Percentiles rank a stretch among this genome's conserved stretches.
phyloP scores from a whole-genome alignment of 2,797 vertebrate genomes.

The Fratercula arctica region DNA sequence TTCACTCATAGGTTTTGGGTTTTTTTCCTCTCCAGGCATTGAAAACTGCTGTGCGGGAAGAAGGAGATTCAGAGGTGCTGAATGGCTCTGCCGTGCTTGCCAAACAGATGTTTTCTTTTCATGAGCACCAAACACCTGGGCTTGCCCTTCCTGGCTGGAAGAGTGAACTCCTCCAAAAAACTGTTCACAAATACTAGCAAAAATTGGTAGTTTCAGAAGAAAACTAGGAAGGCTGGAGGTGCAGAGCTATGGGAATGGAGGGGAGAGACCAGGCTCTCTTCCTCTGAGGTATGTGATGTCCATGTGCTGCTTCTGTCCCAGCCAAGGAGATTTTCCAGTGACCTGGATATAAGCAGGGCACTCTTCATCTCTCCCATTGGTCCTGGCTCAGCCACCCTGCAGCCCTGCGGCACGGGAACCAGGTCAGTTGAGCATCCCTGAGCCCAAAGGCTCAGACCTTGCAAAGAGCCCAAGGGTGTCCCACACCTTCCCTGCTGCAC shows the following conservation, averaged over 20 bases:
- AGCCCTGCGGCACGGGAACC: rapidly evolving
- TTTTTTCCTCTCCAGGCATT: neutral
- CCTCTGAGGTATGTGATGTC: neutral
- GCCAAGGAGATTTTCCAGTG: constrained; percentile 9
- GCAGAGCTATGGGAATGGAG: neutral
- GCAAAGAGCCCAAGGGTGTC: neutral
- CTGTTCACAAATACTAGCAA: neutral
- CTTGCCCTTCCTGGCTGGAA: neutral
- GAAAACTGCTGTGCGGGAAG: neutral
- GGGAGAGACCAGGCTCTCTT: rapidly evolving
- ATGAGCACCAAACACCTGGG: neutral
- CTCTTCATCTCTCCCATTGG: rapidly evolving
- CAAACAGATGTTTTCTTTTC: neutral
- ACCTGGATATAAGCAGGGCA: neutral
- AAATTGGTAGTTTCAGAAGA: neutral
- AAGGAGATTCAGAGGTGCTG: neutral
- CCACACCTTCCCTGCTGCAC: neutral
- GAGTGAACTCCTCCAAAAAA: neutral
- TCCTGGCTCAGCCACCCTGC: neutral
- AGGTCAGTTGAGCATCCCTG: neutral
- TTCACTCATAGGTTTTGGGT: neutral
- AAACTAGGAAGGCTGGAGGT: neutral
- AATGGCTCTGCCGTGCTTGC: neutral
- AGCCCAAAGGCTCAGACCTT: neutral
- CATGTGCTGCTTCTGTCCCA: neutral